Evolutionary conservation across 2,888 invertebrate species (phyloP).

Genomic region (Drosophila anomelani): DNA sequence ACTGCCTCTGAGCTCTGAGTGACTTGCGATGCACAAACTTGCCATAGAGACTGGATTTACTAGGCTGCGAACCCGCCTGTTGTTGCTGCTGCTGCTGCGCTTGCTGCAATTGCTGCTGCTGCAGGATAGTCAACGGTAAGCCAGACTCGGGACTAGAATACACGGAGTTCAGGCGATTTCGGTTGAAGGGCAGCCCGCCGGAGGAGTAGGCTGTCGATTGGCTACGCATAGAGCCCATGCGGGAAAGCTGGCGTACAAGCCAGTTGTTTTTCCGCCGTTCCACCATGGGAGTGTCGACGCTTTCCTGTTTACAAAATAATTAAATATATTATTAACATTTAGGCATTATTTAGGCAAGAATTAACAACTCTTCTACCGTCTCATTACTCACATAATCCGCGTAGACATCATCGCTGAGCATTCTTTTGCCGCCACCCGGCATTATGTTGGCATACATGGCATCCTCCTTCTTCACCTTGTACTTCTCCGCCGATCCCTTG

Average conservation of each 20-base stretch:
- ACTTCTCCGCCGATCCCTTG: slow-evolving; percentile 93
- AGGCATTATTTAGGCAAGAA: not conserved
- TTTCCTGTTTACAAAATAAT: slow-evolving; percentile 88
- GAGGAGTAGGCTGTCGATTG: slow-evolving; percentile 94
- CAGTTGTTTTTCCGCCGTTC: slow-evolving; percentile 93
- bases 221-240: slow-evolving; percentile 94
- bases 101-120: slow-evolving; percentile 82
- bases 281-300: slow-evolving; percentile 94
- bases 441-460: slow-evolving; percentile 93
- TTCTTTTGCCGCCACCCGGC: slow-evolving; percentile 86
- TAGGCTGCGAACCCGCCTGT: slow-evolving; percentile 65
- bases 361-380: no score
- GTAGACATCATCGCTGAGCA: slow-evolving; percentile 92
- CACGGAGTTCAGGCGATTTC: slow-evolving; percentile 91
- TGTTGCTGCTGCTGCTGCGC: slow-evolving; percentile 79
- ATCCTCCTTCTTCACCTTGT: slow-evolving; percentile 93
- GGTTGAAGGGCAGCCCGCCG: slow-evolving; percentile 88
- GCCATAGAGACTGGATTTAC: slow-evolving; percentile 93
- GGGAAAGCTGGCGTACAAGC: slow-evolving; percentile 93
- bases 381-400: slow-evolving; percentile 92
- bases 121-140: slow-evolving; percentile 83
- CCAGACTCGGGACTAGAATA: slow-evolving; percentile 88
- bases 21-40: slow-evolving; percentile 93
- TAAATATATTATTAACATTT: not conserved
- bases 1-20: slow-evolving; percentile 83